A percentile compares a stretch with the other conserved stretches of the same genome.
These are phyloP conservation scores for Platysternon megacephalum DNA, from an alignment of 2,113 vertebrate genomes.

Conservation along the genomic window DNA sequence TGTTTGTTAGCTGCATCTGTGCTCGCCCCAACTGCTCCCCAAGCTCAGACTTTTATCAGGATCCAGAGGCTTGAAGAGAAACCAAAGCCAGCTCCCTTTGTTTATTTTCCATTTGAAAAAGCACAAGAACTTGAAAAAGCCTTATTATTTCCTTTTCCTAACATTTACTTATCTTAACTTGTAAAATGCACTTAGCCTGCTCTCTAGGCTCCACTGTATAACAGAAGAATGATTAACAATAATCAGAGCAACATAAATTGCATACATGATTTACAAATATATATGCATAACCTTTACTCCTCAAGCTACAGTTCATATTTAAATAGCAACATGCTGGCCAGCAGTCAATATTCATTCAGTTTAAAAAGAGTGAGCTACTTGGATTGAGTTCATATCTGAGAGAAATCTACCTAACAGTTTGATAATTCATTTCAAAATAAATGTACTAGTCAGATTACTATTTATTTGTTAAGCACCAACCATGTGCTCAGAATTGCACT, in stretches of 20 bases:
- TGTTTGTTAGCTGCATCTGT: neutral
- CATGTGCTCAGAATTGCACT: neutral
- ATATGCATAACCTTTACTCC: neutral
- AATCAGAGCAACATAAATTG: neutral
- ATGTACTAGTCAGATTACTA: neutral
- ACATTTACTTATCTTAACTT: neutral
- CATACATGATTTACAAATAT: neutral
- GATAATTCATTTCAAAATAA: neutral
- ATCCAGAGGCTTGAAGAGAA: neutral
- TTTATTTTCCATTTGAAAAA: neutral
- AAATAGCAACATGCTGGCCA: neutral
- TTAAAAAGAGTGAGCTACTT: neutral
- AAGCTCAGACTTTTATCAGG: neutral
- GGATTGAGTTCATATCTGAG: neutral
- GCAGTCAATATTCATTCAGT: neutral
- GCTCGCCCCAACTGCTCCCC: neutral
- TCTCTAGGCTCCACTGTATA: neutral
- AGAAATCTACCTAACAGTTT: neutral
- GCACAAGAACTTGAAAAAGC: neutral
- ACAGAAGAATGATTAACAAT: neutral
- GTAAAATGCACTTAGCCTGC: neutral
- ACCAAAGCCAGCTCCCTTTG: accelerated
- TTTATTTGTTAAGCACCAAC: neutral
- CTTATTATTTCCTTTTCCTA: neutral
- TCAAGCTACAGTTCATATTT: neutral